Evolutionary conservation across 2,113 vertebrate genomes (phyloP).

Genomic region (Plectropomus leopardus): DNA sequence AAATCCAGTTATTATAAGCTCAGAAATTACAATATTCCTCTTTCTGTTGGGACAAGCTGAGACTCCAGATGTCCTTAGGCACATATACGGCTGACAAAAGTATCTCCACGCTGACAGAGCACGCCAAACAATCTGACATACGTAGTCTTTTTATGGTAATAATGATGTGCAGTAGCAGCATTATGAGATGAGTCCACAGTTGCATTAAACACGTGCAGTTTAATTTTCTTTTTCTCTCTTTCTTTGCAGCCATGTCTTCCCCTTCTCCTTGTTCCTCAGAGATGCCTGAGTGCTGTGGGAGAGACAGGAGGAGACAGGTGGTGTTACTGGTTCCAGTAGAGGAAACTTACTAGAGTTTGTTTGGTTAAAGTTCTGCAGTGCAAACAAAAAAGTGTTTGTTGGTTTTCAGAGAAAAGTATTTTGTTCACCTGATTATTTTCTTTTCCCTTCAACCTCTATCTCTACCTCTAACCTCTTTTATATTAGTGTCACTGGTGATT

Average conservation of each 20-base stretch:
- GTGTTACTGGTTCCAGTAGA: neutral
- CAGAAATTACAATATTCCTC: slow-evolving; percentile 42
- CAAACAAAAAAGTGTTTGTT: neutral
- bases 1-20: slow-evolving; percentile 62
- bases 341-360: neutral
- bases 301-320: neutral
- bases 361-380: neutral
- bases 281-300: neutral
- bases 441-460: neutral
- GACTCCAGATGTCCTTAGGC: slow-evolving; percentile 42
- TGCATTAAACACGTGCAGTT: neutral
- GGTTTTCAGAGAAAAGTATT: neutral
- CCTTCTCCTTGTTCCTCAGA: slow-evolving; percentile 56
- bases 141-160: slow-evolving; percentile 11
- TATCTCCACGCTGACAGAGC: slow-evolving; percentile 4
- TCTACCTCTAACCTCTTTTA: neutral
- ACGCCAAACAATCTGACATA: slow-evolving; percentile 13
- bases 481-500: no score
- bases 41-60: slow-evolving; percentile 34
- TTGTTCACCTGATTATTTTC: neutral
- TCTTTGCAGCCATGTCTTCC: slow-evolving; percentile 65
- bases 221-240: slow-evolving; percentile 6
- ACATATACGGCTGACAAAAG: slow-evolving; percentile 16
- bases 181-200: neutral
- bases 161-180: slow-evolving; percentile 37